Evolutionary conservation across 2,888 invertebrate species (phyloP).

Genomic region (Spodoptera littoralis): DNA sequence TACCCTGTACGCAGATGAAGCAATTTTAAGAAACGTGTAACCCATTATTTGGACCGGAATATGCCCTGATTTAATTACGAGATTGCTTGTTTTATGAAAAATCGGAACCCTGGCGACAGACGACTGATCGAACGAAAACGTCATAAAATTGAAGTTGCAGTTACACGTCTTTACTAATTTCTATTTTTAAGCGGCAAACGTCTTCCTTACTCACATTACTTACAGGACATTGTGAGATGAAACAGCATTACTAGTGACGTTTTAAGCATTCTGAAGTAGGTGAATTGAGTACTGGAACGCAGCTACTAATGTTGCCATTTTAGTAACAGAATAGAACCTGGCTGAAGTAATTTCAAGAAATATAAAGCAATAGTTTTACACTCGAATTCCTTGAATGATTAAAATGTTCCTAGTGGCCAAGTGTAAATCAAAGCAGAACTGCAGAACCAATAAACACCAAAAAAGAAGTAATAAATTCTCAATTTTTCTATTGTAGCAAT

Average conservation of each 20-base stretch:
- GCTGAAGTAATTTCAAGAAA: too few species aligned
- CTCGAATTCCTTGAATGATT: too few species aligned
- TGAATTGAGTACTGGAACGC: background rate
- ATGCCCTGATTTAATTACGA: constrained; percentile 42
- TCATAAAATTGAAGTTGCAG: constrained; percentile 12
- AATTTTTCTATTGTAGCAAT: constrained; percentile 64
- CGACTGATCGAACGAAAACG: constrained; percentile 30
- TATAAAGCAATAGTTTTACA: too few species aligned
- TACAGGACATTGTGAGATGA: background rate
- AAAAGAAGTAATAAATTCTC: constrained; percentile 3
- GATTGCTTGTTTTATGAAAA: constrained; percentile 52
- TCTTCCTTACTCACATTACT: background rate
- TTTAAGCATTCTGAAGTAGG: too few species aligned
- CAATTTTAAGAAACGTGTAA: constrained; percentile 81
- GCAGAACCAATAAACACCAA: background rate
- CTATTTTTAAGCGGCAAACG: background rate
- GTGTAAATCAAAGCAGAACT: background rate
- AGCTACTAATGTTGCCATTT: background rate
- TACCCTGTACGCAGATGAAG: constrained; percentile 81
- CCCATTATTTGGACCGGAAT: constrained; percentile 71
- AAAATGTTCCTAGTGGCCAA: too few species aligned
- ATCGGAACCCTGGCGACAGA: constrained; percentile 69
- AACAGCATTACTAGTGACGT: background rate
- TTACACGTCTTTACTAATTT: background rate
- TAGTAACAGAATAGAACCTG: background rate